phyloP scores from a whole-genome alignment of 2,797 vertebrate genomes.

The Stomatorhinus walkeri region DNA sequence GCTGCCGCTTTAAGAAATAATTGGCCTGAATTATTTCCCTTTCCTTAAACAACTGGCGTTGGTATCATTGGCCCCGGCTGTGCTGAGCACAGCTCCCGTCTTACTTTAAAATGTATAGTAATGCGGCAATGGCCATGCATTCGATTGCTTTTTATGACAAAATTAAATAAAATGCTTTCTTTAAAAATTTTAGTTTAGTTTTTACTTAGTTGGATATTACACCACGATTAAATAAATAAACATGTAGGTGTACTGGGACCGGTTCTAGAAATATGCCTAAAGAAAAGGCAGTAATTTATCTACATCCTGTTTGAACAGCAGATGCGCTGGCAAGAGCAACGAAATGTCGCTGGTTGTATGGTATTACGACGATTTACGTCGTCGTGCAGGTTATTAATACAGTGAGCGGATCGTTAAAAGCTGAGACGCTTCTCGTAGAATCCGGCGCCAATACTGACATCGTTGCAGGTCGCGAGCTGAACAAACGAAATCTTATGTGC shows the following conservation, averaged over 20 bases:
- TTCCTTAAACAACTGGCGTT: constrained; percentile 30
- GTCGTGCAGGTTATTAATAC: constrained; percentile 33
- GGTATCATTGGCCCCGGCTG: constrained; percentile 23
- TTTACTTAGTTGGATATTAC: background rate
- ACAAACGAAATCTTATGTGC: constrained; percentile 44
- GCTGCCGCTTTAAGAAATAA: constrained; percentile 40
- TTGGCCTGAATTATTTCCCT: constrained; percentile 35
- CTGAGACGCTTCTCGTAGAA: constrained; percentile 32
- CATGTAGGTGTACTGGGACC: background rate
- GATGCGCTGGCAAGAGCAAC: constrained; percentile 22
- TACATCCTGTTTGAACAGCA: constrained; percentile 29
- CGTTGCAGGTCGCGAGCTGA: constrained; percentile 41
- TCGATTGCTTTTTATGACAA: background rate
- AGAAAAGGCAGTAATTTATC: constrained; percentile 31
- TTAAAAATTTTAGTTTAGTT: background rate
- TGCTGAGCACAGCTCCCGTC: background rate
- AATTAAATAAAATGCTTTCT: background rate
- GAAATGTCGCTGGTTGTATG: constrained; percentile 26
- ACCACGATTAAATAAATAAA: background rate
- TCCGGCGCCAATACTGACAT: constrained; percentile 40
- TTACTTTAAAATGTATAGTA: constrained; percentile 1
- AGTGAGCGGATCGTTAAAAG: constrained; percentile 13
- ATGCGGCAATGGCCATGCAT: background rate
- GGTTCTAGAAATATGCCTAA: background rate
- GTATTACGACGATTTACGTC: background rate